Evolutionary conservation across 2,797 vertebrate species (phyloP), one percentile per base, ranked within the genome.

Genomic region (Myotis myotis): DNA sequence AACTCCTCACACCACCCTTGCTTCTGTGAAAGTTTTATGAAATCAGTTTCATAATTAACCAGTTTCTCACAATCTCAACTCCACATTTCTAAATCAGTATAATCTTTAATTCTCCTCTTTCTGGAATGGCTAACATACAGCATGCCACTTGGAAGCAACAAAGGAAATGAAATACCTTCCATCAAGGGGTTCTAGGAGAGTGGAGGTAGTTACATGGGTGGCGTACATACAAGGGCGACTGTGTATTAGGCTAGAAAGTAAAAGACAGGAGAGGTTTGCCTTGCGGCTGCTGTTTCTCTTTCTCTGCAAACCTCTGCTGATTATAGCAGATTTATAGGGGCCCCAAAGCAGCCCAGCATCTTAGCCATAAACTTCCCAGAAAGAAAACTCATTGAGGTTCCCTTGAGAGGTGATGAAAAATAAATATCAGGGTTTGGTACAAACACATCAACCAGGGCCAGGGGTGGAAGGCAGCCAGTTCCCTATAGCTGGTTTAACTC

Each of bases 341-440:
- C 96, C 96, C 97, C 97, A 97, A 96, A 97, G 96, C 97, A 97
- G 96, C 94, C 96, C 95, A 95, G 90, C 96, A 95, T 95, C 96
- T 97, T 94, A 92, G 97, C 96, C 92, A 96, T 97, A 97, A 97
- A 97, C 96, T 97, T 97, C 82, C 96, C 96, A 96, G 96, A 97
- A 97, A 97, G 97, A 97, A 97, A 97, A 96, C 97, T 97, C 97
- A 96, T 85, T 95, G 96, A 97, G 92, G 95, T 95, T 97, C 96
- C 96, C 97, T 92, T 96, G 97, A 97, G 97, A 97, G 96, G 97
- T 74, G 96, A 96, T 97, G 97, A 96, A 96, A 97, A 97, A 97
- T 97, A 97, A 97, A 96, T 97, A 97, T 97, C 96, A 96, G 90
- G 76, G 93, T 97, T 96, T 97, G 97, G 96, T 96, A 97, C 92